Evolutionary conservation across 1,140 invertebrate species (phyloP).

Genomic region (Calephelis virginiensis): DNA sequence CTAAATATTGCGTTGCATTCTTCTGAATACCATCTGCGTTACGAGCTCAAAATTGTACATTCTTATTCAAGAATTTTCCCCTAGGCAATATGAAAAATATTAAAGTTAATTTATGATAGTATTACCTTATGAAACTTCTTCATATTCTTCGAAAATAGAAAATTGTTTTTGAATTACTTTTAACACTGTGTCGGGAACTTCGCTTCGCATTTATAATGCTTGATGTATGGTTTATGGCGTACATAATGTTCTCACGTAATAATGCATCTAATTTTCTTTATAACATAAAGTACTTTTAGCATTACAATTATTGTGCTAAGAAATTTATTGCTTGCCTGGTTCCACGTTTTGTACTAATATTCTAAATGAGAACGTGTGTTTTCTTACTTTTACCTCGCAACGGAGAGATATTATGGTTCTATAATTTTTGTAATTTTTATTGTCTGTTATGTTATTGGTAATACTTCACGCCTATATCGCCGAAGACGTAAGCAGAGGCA

Average conservation of each 20-base stretch:
- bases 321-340: no score
- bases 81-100: conserved; percentile 5
- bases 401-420: no score
- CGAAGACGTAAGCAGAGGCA: no score
- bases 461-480: no score
- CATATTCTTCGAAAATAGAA: conserved; percentile 12
- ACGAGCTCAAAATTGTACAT: conserved; percentile 7
- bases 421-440: no score
- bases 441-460: no score
- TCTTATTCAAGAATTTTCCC: conserved; percentile 2
- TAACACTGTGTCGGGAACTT: conserved; percentile 8
- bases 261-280: neutral
- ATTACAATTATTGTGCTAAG: no score
- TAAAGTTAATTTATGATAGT: conserved; percentile 11
- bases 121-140: conserved; percentile 11
- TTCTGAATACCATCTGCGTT: neutral
- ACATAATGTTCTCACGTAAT: neutral
- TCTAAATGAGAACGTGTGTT: no score
- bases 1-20: neutral
- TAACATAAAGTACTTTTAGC: no score
- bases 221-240: conserved; percentile 1
- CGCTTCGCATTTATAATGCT: neutral
- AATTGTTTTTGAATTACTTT: conserved; percentile 15
- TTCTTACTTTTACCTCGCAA: no score
- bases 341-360: no score